Evolutionary conservation across 2,888 invertebrate genomes (phyloP).

Genomic region (Hirtodrosophila trivittata): DNA sequence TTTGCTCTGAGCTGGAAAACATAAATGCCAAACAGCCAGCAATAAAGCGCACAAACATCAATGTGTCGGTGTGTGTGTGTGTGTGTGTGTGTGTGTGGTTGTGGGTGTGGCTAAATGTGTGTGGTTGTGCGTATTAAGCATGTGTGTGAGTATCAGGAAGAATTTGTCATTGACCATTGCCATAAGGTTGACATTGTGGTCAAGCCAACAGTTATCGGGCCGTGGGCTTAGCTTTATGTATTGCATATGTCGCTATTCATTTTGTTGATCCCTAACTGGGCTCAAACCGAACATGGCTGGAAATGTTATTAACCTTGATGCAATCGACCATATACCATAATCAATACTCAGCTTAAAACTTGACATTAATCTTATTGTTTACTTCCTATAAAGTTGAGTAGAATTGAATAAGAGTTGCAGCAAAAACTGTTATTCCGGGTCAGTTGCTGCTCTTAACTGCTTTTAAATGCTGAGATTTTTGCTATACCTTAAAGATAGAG

Average conservation of each 20-base stretch:
- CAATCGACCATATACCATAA: too few relatives aligned
- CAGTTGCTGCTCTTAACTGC: too few relatives aligned
- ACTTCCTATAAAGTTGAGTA: too few relatives aligned
- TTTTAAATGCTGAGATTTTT: too few relatives aligned
- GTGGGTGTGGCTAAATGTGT: too few relatives aligned
- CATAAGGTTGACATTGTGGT: slow-evolving; percentile 36
- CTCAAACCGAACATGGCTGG: too few relatives aligned
- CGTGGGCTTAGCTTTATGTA: slow-evolving; percentile 34
- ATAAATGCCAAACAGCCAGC: slow-evolving; percentile 52
- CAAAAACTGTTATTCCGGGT: too few relatives aligned
- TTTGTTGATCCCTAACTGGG: slow-evolving; percentile 17
- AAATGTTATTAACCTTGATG: too few relatives aligned
- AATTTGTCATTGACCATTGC: slow-evolving; percentile 47
- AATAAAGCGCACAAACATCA: slow-evolving; percentile 50
- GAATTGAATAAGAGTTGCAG: too few relatives aligned
- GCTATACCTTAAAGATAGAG: slow-evolving; percentile 12
- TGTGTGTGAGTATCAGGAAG: slow-evolving; percentile 1
- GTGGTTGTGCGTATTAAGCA: neutral
- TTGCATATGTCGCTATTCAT: slow-evolving; percentile 40
- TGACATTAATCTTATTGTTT: too few relatives aligned
- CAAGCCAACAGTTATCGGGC: slow-evolving; percentile 47
- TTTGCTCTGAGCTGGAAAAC: slow-evolving; percentile 54
- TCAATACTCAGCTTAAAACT: too few relatives aligned
- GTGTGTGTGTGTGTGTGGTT: slow-evolving; percentile 9
- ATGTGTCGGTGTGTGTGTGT: neutral